Percentiles rank a stretch among this genome's conserved stretches.
These are phyloP conservation scores for Troides helena DNA, from an alignment of 2,888 invertebrate genomes.

Conservation along the genomic window DNA sequence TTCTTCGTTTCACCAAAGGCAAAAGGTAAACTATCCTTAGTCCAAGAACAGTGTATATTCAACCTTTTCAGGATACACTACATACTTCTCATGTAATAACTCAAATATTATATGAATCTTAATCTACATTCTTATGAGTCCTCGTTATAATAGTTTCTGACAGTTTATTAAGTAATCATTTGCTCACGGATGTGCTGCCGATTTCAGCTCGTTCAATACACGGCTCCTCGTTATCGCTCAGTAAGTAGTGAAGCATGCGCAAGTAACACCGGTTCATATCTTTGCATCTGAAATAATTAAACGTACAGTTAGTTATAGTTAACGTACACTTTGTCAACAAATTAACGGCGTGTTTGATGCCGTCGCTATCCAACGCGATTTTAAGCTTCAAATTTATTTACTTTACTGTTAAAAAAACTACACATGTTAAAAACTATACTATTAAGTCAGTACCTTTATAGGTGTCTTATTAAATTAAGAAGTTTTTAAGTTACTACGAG, in stretches of 20 bases:
- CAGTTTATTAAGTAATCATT: background rate
- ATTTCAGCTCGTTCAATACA: conserved; percentile 62
- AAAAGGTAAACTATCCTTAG: no score
- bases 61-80: no score
- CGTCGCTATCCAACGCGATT: background rate
- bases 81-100: no score
- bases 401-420: background rate
- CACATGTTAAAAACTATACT: no score
- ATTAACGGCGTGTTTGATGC: background rate
- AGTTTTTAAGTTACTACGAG: no score
- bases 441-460: no score
- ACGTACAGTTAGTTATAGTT: background rate
- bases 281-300: conserved; percentile 20
- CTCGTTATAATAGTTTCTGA: background rate
- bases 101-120: no score
- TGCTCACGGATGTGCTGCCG: conserved; percentile 58
- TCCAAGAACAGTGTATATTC: no score
- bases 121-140: background rate
- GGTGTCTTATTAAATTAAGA: background rate
- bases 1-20: no score
- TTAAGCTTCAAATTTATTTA: background rate
- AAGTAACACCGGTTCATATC: conserved; percentile 34
- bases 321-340: background rate
- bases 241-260: conserved; percentile 50
- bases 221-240: conserved; percentile 49